These are phyloP conservation scores for Spermophilus dauricus DNA, from an alignment of 2,113 vertebrate genomes.

Conservation along the genomic window DNA sequence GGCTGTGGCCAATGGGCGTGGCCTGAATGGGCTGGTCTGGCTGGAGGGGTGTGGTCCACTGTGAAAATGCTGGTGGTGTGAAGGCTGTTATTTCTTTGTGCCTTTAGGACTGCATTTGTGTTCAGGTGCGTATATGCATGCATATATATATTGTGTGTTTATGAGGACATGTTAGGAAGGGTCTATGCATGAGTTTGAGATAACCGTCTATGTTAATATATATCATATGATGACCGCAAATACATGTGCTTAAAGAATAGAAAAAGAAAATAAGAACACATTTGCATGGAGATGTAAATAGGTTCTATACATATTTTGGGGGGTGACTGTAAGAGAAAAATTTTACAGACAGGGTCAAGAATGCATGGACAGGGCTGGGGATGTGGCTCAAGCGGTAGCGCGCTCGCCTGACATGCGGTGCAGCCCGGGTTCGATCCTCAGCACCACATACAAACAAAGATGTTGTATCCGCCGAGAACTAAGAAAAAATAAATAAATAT, in stretches of 20 bases:
- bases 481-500: no score
- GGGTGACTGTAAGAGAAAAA: background rate
- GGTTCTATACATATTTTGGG: background rate
- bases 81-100: background rate
- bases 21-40: background rate
- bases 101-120: no score
- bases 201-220: background rate
- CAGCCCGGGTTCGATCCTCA: no score
- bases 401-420: no score
- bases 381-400: no score
- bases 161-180: background rate
- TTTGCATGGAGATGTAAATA: background rate
- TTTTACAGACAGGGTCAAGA: background rate
- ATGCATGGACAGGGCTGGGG: background rate
- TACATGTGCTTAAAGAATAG: rapidly evolving
- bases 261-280: background rate
- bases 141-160: background rate
- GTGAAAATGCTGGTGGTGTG: rapidly evolving
- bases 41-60: no score
- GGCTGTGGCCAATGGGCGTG: background rate
- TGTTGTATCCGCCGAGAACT: no score
- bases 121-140: background rate
- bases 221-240: background rate
- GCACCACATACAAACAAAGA: no score
- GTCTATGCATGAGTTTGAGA: background rate